A percentile compares a stretch with the other conserved stretches of the same genome.
Evolutionary conservation across 1,140 invertebrate genomes (phyloP).

Genomic region (Pristionchus pacificus): DNA sequence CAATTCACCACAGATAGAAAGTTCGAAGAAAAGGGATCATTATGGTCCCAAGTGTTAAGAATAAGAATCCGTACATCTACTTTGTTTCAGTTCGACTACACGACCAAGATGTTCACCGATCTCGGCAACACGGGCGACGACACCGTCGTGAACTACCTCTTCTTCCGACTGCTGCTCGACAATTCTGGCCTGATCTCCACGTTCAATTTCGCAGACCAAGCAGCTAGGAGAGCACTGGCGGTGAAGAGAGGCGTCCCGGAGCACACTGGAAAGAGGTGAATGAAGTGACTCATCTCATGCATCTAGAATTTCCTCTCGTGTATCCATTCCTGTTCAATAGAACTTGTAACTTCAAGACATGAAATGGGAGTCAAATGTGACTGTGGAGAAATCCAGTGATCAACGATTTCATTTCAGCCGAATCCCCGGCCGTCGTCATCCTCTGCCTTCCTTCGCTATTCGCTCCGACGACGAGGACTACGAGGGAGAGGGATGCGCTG

Average conservation of each 20-base stretch:
- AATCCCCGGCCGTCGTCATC: no score
- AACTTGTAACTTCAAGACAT: neutral
- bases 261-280: slow-evolving; percentile 11
- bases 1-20: neutral
- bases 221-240: slow-evolving; percentile 1
- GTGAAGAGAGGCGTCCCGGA: slow-evolving; percentile 4
- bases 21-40: neutral
- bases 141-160: slow-evolving; percentile 35
- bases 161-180: slow-evolving; percentile 19
- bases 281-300: neutral
- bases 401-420: no score
- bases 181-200: slow-evolving; percentile 21
- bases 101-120: slow-evolving; percentile 6
- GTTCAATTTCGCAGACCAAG: no score
- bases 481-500: no score
- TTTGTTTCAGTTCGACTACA: neutral
- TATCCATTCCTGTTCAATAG: neutral
- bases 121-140: no score
- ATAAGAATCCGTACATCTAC: neutral
- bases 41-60: neutral
- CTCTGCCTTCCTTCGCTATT: no score
- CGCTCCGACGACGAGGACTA: no score
- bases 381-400: no score
- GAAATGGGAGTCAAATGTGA: no score
- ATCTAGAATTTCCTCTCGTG: neutral